Percentiles rank a stretch among this genome's conserved stretches.
phyloP scores from a whole-genome alignment of 2,113 vertebrate species.

The Ginglymostoma cirratum region DNA sequence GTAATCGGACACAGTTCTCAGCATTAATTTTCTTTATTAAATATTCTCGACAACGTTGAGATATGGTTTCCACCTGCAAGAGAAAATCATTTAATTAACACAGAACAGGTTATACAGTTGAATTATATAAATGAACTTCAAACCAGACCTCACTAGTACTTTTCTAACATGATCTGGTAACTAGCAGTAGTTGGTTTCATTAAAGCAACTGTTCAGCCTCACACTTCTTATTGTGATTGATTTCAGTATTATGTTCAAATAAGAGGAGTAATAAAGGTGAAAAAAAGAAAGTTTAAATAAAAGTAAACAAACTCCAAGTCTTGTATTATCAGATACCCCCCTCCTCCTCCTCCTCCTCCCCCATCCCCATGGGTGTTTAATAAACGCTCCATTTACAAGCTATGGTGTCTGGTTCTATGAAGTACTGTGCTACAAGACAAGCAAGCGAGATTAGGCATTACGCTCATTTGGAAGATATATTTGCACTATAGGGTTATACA shows the following conservation, averaged over 20 bases:
- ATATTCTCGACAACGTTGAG: constrained; percentile 84
- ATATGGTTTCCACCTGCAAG: constrained; percentile 87
- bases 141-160: not conserved
- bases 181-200: not conserved
- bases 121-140: not conserved
- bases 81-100: not conserved
- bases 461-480: not conserved
- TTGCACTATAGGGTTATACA: not conserved
- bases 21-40: constrained; percentile 97
- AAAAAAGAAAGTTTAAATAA: not conserved
- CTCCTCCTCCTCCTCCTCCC: not conserved
- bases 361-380: not conserved
- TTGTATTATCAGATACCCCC: not conserved
- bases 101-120: not conserved
- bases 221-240: not conserved
- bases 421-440: not conserved
- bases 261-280: not conserved
- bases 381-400: too few species aligned
- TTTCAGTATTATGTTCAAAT: not conserved
- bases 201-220: not conserved
- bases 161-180: not conserved
- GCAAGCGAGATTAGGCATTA: not conserved
- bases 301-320: not conserved
- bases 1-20: constrained; percentile 88
- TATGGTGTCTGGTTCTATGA: not conserved